These are phyloP conservation scores for Phortica magna DNA, from an alignment of 2,888 invertebrate species.

Conservation along the genomic window DNA sequence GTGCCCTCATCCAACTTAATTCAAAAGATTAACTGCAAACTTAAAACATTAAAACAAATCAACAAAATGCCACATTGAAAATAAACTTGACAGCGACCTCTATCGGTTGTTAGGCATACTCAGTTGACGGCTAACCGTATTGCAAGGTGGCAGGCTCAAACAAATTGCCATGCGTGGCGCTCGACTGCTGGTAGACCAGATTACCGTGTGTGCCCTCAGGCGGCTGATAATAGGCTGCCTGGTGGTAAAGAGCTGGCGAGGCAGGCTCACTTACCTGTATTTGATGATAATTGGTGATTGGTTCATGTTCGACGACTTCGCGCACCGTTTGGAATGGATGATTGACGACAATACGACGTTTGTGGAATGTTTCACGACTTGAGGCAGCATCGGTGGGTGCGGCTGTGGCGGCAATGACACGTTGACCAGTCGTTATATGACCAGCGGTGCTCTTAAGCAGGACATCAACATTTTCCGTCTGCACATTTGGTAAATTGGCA, in stretches of 20 bases:
- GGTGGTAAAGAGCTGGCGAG: slow-evolving; percentile 62
- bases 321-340: slow-evolving; percentile 82
- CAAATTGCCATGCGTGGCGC: slow-evolving; percentile 58
- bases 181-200: slow-evolving; percentile 55
- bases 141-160: slow-evolving; percentile 37
- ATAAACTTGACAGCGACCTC: not conserved
- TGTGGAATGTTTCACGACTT: slow-evolving; percentile 80
- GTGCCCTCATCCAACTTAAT: slow-evolving; percentile 20
- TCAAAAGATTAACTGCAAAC: not conserved
- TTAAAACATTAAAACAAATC: slow-evolving; percentile 17
- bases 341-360: slow-evolving; percentile 81
- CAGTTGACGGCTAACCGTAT: not conserved
- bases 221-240: slow-evolving; percentile 65
- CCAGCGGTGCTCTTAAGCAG: slow-evolving; percentile 76
- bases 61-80: slow-evolving; percentile 21
- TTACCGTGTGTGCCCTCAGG: slow-evolving; percentile 61
- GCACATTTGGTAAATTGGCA: slow-evolving; percentile 34
- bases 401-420: slow-evolving; percentile 81
- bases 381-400: slow-evolving; percentile 79
- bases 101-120: not conserved
- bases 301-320: slow-evolving; percentile 81
- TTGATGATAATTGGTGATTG: slow-evolving; percentile 81
- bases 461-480: slow-evolving; percentile 72
- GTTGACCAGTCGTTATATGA: slow-evolving; percentile 77
- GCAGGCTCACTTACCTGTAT: slow-evolving; percentile 81